Evolutionary conservation across 2,888 invertebrate species (phyloP).

Genomic region (Acanthopleura granulata): DNA sequence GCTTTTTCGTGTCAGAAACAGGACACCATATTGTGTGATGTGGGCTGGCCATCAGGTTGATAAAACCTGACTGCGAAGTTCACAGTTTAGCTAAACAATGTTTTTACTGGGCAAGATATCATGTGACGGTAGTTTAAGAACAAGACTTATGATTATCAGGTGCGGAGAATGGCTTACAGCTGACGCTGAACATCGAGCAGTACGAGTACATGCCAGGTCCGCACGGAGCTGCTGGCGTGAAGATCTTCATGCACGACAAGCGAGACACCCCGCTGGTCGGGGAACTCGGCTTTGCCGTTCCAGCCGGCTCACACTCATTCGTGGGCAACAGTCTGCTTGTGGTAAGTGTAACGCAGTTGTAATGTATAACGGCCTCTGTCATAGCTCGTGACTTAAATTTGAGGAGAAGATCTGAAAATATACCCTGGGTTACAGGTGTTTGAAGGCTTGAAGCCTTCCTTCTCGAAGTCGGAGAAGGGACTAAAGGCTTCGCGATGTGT

Average conservation of each 20-base stretch:
- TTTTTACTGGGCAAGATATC: no score
- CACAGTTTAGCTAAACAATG: no score
- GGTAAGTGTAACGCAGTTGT: constrained; percentile 40
- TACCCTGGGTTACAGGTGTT: no score
- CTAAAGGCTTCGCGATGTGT: no score
- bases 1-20: no score
- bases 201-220: constrained; percentile 61
- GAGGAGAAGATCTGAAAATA: no score
- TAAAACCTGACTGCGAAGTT: no score
- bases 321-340: constrained; percentile 45
- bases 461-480: no score
- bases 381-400: no score
- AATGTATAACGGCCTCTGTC: not conserved
- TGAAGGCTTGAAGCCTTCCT: not conserved
- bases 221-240: constrained; percentile 52
- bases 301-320: constrained; percentile 51
- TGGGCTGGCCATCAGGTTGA: no score
- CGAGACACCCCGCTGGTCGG: constrained; percentile 47
- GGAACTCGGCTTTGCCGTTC: constrained; percentile 51
- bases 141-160: constrained; percentile 33
- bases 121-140: no score
- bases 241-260: constrained; percentile 48
- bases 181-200: constrained; percentile 54
- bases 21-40: no score
- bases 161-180: constrained; percentile 46